Evolutionary conservation across 2,888 invertebrate genomes (phyloP), one percentile per base, ranked within the genome.

Genomic region (Vanessa cardui): DNA sequence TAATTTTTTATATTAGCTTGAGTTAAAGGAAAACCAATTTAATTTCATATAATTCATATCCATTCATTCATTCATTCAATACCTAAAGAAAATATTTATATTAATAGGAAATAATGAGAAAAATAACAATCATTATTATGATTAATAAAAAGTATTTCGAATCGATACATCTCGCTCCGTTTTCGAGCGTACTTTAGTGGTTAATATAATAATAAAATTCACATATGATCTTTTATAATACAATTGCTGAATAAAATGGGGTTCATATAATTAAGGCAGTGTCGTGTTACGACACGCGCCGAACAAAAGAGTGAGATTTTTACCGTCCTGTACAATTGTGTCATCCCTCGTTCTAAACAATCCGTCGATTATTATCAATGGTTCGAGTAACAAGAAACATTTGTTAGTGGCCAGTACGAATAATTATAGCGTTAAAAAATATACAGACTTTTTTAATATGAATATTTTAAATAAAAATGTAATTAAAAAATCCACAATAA

Each of bases 211-310:
- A 60, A 47, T 33, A 60, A 52, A 50, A 62, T 9, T 21, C 39
- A 45, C 33, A 66, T 44, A 39, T 54, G 52, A 60, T 49, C 50
- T 67, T 65, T 61, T 68, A 54, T 64, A 69, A 52, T 60, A 62
- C 69, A 67, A 62, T 64, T 47, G 66, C 54, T 64, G 66, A 62
- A 80, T 83, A 78, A 86, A 86, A 89, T 88, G 84, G 85, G 87
- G 88, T 81, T 79, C 47, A 56, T 59, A 56, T 78, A 72, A 75
- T 76, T 75, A 75, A 78, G 74, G 72, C 77, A 81, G 91, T 87
- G 84, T 91, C 87, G 77, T 79, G 77, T 92, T 89, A 80, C 91
- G 81, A 77, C 87, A 85, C 86, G 85, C 85, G 84, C 76, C 84
- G 75, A 76, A 83, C 83, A 85, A 83, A 83, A 83, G 83, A 80